Base-by-base conservation (phyloP, 2,888 invertebrate genomes). In the Acanthacorydalis orientalis region DNA sequence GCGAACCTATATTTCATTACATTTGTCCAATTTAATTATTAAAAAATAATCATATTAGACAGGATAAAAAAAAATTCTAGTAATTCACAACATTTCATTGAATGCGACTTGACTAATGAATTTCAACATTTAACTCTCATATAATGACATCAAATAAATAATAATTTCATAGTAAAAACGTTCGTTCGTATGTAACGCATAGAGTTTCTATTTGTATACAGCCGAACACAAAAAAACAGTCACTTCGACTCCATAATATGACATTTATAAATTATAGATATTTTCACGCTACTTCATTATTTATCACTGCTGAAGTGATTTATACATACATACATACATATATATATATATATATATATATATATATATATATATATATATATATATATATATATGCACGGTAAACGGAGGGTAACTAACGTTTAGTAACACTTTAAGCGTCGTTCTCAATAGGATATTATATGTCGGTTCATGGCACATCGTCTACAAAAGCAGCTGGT, bases 261-360 rank as follows among this genome's bases (percentile, higher is more conserved):
- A 45, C 45, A 45, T 45, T 45, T 45, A 45, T 45, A 45, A 45
- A 45, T 45, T 45, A 45, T 45, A 31, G 33, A 45, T 45, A 45
- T 45, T 45, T 45, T 45, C 45, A 45, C 45, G 45, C 45, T 37
- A 45, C 16, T 45, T 45, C 37, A 45, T 45, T 45, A 45, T 45
- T 45, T 45, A 45, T 43, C 39, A 16, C 39, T 39, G 23, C 3
- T 23, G 23, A 23, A 23, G 23, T 23, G 23, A 23, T 23, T 23
- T 23, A 23, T 23, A 23, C 23, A 23, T 23, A 23, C 6, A 23
- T 23, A 23, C 23, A 23, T 23, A 23, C 23, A 23, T 23, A 23
- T 6, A 23, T 23, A 23, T 6, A 23, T 23, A 23, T 23, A 23
- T 23, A 23, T 23, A 23, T 23, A 23, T 23, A 23, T 23, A 23